Evolutionary conservation across 2,888 invertebrate genomes (phyloP), one percentile per base, ranked within the genome.

Genomic region (Hecatera dysodea): DNA sequence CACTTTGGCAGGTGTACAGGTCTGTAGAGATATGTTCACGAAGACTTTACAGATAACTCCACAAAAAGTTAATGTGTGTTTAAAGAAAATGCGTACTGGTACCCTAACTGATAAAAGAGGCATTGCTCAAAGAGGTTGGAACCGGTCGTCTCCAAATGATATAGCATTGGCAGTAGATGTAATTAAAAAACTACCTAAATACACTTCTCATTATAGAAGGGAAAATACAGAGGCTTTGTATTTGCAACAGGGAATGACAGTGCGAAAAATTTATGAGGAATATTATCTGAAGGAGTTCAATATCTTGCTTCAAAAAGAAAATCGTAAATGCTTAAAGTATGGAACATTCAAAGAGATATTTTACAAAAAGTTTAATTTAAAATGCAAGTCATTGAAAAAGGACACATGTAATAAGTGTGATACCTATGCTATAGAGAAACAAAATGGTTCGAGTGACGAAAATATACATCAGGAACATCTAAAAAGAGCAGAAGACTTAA

Each of bases 291-390:
- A 36, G 33, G 33, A 36, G 8, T 36, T 36, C 9, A 36, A 36
- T 36, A 8, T 36, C 8, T 36, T 5, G 33, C 33, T 36, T 36
- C 33, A 36, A 67, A 53, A 12, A 33, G 9, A 68, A 67, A 29
- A 61, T 61, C 33, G 33, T 46, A 61, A 61, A 61, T 61, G 61
- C 62, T 50, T 62, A 50, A 48, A 62, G 12, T 66, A 66, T 61
- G 29, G 52, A 22, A 66, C 66, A 27, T 52, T 80, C 44, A 75
- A 69, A 71, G 56, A 57, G 42, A 64, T 69, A 56, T 72, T 75
- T 65, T 61, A 63, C 55, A 42, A 63, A 52, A 73, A 71, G 53
- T 80, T 81, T 59, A 80, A 81, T 63, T 61, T 81, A 24, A 57
- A 65, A 56, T 36, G 33, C 8, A 36, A 36, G 33, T 36, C 33